phyloP scores from a whole-genome alignment of 1,140 invertebrate genomes.

The Trypoxylus dichotomus region DNA sequence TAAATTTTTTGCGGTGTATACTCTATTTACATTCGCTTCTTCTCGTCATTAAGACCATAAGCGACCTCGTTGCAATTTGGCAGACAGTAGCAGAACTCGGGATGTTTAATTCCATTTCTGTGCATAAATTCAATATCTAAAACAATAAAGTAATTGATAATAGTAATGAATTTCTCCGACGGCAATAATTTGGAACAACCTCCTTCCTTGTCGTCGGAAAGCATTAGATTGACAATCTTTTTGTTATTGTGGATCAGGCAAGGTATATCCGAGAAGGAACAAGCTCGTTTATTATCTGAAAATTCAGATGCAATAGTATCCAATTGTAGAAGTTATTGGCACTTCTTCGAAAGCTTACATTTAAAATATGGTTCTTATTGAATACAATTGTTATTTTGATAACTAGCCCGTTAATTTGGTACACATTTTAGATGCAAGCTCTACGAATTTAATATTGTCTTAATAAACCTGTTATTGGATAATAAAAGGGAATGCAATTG shows the following conservation, averaged over 20 bases:
- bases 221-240: not conserved
- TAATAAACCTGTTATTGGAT: not conserved
- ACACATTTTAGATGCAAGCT: too few relatives aligned
- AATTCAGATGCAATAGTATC: not conserved
- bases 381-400: too few relatives aligned
- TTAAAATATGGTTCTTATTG: too few relatives aligned
- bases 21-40: not conserved
- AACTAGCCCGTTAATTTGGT: too few relatives aligned
- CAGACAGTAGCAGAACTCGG: not conserved
- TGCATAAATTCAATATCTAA: not conserved
- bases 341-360: too few relatives aligned
- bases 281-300: not conserved
- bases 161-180: not conserved
- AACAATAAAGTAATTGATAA: not conserved
- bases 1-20: not conserved
- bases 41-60: not conserved
- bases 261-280: not conserved
- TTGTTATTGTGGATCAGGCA: not conserved
- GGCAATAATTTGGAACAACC: not conserved
- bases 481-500: constrained; percentile 19
- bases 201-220: not conserved
- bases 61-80: not conserved
- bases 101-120: not conserved
- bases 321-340: too few relatives aligned
- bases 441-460: too few relatives aligned